phyloP scores from a whole-genome alignment of 1,140 invertebrate genomes.

The Eciton burchellii region DNA sequence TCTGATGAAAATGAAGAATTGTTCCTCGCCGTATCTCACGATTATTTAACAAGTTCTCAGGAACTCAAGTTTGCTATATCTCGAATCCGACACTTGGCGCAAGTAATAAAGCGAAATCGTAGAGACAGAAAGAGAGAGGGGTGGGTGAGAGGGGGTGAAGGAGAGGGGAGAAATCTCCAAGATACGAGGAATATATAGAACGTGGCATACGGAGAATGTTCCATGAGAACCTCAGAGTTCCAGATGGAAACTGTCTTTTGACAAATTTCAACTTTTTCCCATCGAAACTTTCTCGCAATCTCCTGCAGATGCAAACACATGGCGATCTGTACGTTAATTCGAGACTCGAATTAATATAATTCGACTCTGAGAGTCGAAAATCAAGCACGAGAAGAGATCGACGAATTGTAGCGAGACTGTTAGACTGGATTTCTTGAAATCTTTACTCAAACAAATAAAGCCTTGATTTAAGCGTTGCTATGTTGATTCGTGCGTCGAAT shows the following conservation, averaged over 20 bases:
- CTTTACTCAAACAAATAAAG: too few relatives aligned
- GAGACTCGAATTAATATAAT: neutral
- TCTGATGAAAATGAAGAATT: conserved; percentile 8
- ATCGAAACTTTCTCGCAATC: conserved; percentile 12
- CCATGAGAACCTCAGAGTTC: conserved; percentile 28
- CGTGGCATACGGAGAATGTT: conserved; percentile 8
- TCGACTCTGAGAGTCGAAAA: conserved; percentile 17
- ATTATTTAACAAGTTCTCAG: conserved; percentile 25
- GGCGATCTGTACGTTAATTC: conserved; percentile 24
- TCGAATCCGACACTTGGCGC: neutral
- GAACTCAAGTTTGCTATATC: conserved; percentile 1
- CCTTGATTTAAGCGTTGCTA: neutral
- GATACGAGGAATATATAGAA: conserved; percentile 8
- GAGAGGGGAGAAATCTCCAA: too few relatives aligned
- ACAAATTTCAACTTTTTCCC: conserved; percentile 8
- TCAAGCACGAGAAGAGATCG: too few relatives aligned
- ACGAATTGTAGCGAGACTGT: too few relatives aligned
- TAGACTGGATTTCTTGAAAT: too few relatives aligned
- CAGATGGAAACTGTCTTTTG: neutral
- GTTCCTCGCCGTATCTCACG: neutral
- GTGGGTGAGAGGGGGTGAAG: too few relatives aligned
- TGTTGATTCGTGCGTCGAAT: neutral
- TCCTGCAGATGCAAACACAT: neutral
- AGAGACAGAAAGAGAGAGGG: too few relatives aligned
- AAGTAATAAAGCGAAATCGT: neutral